A percentile compares a stretch with the other conserved stretches of the same genome.
phyloP scores from a whole-genome alignment of 2,797 vertebrate species.

The Amblyopsis hoosieri region DNA sequence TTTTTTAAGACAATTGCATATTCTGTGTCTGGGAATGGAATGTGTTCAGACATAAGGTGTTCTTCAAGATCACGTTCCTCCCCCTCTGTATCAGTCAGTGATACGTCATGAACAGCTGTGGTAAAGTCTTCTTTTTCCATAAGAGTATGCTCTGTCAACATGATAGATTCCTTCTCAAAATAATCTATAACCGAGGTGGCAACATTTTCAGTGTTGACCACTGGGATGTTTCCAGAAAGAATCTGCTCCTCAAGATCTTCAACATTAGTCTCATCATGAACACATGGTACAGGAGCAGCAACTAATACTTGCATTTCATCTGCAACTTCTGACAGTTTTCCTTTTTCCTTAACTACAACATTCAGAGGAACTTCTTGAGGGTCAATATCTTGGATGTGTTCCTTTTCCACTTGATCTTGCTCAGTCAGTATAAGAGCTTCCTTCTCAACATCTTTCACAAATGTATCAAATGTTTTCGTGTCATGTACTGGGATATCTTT shows the following conservation, averaged over 20 bases:
- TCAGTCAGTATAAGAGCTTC: neutral
- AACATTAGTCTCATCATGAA: neutral
- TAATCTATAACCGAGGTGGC: neutral
- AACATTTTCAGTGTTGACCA: neutral
- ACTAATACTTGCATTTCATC: too few relatives aligned
- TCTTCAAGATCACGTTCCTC: constrained; percentile 17
- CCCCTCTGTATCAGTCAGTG: constrained; percentile 16
- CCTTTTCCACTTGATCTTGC: constrained; percentile 5
- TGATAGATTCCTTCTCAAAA: neutral
- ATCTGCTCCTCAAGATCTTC: constrained; percentile 11
- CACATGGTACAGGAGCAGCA: too few relatives aligned
- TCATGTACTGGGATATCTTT: neutral
- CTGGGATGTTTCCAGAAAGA: neutral
- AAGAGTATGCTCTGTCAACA: neutral
- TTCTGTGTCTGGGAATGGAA: neutral
- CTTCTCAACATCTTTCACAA: constrained; percentile 14
- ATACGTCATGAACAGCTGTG: constrained; percentile 23
- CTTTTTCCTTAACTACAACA: too few relatives aligned
- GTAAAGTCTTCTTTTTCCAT: constrained; percentile 9
- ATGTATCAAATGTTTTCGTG: constrained; percentile 1
- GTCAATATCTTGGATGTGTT: constrained; percentile 22
- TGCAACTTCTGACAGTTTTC: too few relatives aligned
- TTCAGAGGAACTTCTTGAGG: constrained; percentile 5
- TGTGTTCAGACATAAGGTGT: neutral
- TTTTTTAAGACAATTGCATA: neutral